Evolutionary conservation across 1,140 invertebrate genomes (phyloP).

Genomic region (Oreohelix idahoensis): DNA sequence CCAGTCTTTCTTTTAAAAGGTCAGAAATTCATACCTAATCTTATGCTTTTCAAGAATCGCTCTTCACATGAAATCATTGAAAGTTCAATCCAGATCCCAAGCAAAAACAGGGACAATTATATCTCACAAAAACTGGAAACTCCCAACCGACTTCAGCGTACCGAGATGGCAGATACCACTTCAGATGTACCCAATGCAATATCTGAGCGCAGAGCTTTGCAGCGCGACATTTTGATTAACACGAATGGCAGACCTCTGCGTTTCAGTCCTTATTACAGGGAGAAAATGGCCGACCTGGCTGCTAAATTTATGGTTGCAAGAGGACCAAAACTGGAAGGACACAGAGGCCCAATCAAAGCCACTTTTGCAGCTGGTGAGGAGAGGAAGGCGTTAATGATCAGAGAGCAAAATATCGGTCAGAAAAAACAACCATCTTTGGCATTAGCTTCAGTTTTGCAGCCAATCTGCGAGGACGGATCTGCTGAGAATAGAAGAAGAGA

Average conservation of each 20-base stretch:
- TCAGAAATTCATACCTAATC: too few species aligned
- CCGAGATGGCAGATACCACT: neutral
- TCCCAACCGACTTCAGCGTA: too few species aligned
- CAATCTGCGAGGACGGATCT: neutral
- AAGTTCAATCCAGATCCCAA: too few species aligned
- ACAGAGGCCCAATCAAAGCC: neutral
- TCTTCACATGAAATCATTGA: too few species aligned
- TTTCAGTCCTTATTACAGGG: constrained; percentile 9
- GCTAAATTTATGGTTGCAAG: constrained; percentile 22
- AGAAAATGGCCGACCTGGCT: constrained; percentile 22
- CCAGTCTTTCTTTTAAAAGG: neutral
- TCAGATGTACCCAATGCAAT: neutral
- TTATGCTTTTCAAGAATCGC: too few species aligned
- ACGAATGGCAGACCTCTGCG: neutral
- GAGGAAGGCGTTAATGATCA: neutral
- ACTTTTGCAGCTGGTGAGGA: neutral
- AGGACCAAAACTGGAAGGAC: neutral
- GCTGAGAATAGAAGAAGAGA: neutral
- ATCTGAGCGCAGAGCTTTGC: neutral
- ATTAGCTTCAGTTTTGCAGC: neutral
- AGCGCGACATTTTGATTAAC: neutral
- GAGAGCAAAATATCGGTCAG: neutral
- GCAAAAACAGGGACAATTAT: too few species aligned
- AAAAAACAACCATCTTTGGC: neutral
- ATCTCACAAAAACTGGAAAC: too few species aligned